phyloP scores from a whole-genome alignment of 1,140 invertebrate genomes.

The Drosophila cardini region DNA sequence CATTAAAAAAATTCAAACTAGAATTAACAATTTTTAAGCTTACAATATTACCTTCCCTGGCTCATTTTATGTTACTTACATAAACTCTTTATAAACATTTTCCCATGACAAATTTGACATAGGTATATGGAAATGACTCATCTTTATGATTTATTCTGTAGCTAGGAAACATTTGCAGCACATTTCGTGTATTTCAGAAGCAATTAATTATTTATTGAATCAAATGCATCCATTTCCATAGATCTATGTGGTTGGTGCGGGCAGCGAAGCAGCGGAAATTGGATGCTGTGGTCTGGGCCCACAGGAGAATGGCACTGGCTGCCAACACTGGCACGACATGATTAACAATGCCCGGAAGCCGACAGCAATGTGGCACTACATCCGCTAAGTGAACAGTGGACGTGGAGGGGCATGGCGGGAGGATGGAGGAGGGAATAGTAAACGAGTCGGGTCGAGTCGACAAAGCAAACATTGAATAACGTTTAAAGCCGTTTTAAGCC shows the following conservation, averaged over 20 bases:
- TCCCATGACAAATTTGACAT: no score
- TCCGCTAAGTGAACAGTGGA: constrained; percentile 86
- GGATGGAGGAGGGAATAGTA: no score
- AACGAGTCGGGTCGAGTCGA: neutral
- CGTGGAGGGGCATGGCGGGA: no score
- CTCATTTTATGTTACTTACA: no score
- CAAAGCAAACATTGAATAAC: neutral
- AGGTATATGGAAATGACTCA: no score
- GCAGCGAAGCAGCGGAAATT: constrained; percentile 87
- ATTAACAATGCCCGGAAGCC: constrained; percentile 92
- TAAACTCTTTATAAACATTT: no score
- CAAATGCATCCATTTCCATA: constrained; percentile 26
- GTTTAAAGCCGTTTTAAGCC: neutral
- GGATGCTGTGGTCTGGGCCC: constrained; percentile 90
- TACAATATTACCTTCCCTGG: no score
- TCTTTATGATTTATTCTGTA: no score
- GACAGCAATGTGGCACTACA: constrained; percentile 93
- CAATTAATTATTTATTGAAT: constrained; percentile 55
- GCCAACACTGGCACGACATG: constrained; percentile 93
- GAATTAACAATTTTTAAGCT: no score
- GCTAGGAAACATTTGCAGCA: no score
- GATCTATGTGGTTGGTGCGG: constrained; percentile 85
- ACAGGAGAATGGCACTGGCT: constrained; percentile 87
- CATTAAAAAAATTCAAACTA: no score
- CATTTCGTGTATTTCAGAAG: neutral